Percentiles rank a stretch among this genome's conserved stretches.
phyloP scores from a whole-genome alignment of 1,140 invertebrate genomes.

The Zaprionus davidi region DNA sequence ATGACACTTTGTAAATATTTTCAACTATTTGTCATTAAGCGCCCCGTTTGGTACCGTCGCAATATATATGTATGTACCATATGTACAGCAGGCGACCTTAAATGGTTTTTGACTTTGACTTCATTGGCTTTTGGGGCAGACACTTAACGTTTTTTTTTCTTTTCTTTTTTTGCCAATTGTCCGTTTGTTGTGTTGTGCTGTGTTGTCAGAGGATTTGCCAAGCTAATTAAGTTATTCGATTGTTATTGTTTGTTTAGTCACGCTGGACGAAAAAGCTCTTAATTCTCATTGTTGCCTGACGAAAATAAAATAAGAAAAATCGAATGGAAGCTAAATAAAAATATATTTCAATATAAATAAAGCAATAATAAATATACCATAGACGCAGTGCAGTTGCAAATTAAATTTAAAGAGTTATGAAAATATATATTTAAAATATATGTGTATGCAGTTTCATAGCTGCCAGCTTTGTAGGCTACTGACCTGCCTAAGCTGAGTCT shows the following conservation, averaged over 20 bases:
- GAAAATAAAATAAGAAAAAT: constrained; percentile 13
- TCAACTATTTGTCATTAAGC: constrained; percentile 35
- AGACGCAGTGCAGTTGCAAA: constrained; percentile 13
- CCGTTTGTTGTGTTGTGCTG: constrained; percentile 29
- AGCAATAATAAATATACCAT: constrained; percentile 8
- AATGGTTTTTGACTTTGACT: constrained; percentile 77
- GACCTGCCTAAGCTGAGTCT: neutral
- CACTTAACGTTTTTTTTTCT: constrained; percentile 16
- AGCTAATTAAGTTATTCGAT: constrained; percentile 75
- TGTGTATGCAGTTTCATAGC: neutral
- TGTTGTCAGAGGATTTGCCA: constrained; percentile 50
- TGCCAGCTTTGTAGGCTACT: neutral
- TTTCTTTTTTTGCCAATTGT: constrained; percentile 30
- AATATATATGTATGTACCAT: constrained; percentile 23
- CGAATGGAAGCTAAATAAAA: constrained; percentile 9
- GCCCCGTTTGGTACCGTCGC: constrained; percentile 28
- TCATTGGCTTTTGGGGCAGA: constrained; percentile 48
- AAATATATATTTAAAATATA: constrained; percentile 2
- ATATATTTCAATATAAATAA: constrained; percentile 6
- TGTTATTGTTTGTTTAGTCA: constrained; percentile 46
- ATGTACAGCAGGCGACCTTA: constrained; percentile 59
- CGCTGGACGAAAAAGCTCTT: constrained; percentile 45
- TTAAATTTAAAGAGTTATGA: constrained; percentile 29
- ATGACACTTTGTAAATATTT: constrained; percentile 55
- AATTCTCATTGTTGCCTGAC: constrained; percentile 34